phyloP scores from a whole-genome alignment of 2,888 invertebrate genomes.

The Xestobium rufovillosum region DNA sequence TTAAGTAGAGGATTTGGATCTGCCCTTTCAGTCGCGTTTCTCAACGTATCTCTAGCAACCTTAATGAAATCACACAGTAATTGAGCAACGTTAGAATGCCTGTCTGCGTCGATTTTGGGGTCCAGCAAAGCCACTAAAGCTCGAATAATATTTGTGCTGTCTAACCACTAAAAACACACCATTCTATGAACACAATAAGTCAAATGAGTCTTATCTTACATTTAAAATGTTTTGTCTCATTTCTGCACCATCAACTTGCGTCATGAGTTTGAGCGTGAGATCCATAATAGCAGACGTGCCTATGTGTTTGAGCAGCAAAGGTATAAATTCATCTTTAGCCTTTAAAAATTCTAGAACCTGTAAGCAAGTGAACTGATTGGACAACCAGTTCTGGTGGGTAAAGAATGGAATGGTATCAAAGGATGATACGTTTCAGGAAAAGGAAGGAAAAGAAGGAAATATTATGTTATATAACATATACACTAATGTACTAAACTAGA shows the following conservation, averaged over 20 bases:
- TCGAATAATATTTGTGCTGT: constrained; percentile 79
- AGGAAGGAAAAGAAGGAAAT: constrained; percentile 25
- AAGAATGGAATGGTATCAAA: constrained; percentile 24
- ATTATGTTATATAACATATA: constrained; percentile 26
- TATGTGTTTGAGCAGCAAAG: constrained; percentile 80
- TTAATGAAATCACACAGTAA: constrained; percentile 80
- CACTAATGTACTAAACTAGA: constrained; percentile 13
- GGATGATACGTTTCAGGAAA: constrained; percentile 20
- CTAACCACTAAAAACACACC: constrained; percentile 82
- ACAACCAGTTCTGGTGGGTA: constrained; percentile 72
- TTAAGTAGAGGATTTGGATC: constrained; percentile 66
- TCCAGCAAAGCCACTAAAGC: constrained; percentile 61
- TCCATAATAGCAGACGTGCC: constrained; percentile 94
- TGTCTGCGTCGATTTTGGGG: constrained; percentile 60
- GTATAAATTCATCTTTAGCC: constrained; percentile 77
- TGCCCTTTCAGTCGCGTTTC: constrained; percentile 51
- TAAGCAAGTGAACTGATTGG: constrained; percentile 85
- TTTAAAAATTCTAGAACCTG: constrained; percentile 90
- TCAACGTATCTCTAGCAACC: constrained; percentile 53
- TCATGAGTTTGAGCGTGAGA: constrained; percentile 77
- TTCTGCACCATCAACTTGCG: constrained; percentile 69
- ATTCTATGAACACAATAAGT: too few relatives aligned
- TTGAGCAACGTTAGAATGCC: constrained; percentile 81
- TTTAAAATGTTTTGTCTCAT: constrained; percentile 62
- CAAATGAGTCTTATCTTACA: too few relatives aligned